Conservation (phyloP, 2,797 vertebrate genomes). For the Acanthopagrus latus region DNA sequence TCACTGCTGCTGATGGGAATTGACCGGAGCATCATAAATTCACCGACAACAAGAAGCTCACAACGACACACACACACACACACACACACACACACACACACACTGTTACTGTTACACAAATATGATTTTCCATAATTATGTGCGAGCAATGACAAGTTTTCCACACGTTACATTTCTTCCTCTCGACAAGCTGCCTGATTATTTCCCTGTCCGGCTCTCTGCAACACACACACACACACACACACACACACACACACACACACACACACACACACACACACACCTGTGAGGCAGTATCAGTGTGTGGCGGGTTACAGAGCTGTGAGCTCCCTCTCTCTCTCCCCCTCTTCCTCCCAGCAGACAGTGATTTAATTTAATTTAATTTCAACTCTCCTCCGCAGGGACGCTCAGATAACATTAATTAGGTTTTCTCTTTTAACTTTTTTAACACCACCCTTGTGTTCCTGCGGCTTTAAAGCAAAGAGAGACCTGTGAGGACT, state of each 20-base stretch:
- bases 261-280: constrained; percentile 22
- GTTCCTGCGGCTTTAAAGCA: constrained; percentile 42
- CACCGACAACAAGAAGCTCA: not conserved
- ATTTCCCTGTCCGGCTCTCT: not conserved
- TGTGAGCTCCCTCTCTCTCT: constrained; percentile 33
- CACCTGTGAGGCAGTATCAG: constrained; percentile 36
- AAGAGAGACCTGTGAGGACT: constrained; percentile 6
- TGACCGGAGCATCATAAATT: constrained; percentile 18
- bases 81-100: not conserved
- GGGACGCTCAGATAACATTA: constrained; percentile 79
- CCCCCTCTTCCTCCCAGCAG: constrained; percentile 24
- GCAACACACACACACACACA: not conserved
- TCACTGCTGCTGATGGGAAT: constrained; percentile 27
- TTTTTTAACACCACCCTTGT: constrained; percentile 41
- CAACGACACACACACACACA: not conserved
- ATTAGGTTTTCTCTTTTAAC: constrained; percentile 77
- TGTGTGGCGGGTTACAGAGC: constrained; percentile 39
- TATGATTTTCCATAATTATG: constrained; percentile 3
- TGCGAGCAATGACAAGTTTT: not conserved
- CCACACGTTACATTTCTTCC: not conserved
- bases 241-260: constrained; percentile 2
- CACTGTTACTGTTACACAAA: not conserved
- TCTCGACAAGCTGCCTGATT: constrained; percentile 7
- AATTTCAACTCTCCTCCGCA: constrained; percentile 61
- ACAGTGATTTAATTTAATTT: constrained; percentile 78